Base-by-base conservation (phyloP, 2,888 invertebrate species). In the Prenolepis imparis region DNA sequence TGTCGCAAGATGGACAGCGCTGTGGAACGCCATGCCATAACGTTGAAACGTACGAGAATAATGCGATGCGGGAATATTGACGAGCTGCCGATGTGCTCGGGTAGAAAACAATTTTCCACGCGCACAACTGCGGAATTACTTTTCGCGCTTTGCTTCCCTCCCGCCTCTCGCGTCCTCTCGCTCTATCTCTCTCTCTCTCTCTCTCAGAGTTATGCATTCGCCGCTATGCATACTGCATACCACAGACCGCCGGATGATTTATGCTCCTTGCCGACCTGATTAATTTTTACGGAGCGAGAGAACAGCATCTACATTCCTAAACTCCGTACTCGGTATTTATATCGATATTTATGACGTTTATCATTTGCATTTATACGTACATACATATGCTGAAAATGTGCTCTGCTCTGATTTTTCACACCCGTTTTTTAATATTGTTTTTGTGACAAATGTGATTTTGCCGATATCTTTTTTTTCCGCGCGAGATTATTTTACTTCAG, bases 1-100 rank as follows among this genome's bases (percentile, higher is more conserved):
- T 82, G 78, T 84, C 84, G 81, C 68, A 78, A 81, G 85, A 88
- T 86, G 88, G 88, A 84, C 89, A 86, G 86, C 28, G 3, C 82
- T 70, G 85, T 59, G 84, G 84, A 48, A 72, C 82, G 84, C 88
- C 85, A 86, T 41, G 86, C 81, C 73, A 81, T 66, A 64, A 83
- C 75, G 68, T 39, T 52, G n/a, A 52, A 55, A 21, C 41, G 52
- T 9, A 57, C 64, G 48, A 52, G 74, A 73, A 85, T 86, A 85
- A 86, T 77, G 83, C 86, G 84, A 88, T 89, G 86, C 84, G 48
- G 8, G 48, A 52, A 78, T 83, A 85, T 88, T 88, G 88, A 88
- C 87, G 64, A 81, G 74, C 75, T 81, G 81, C 63, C 75, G 72
- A 80, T 70, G 70, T 24, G 70, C 39, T 36, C 68, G 59, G 83